These are phyloP conservation scores for Clavelina lepadiformis DNA, from an alignment of 23 tunicate genomes.

Conservation along the genomic window DNA sequence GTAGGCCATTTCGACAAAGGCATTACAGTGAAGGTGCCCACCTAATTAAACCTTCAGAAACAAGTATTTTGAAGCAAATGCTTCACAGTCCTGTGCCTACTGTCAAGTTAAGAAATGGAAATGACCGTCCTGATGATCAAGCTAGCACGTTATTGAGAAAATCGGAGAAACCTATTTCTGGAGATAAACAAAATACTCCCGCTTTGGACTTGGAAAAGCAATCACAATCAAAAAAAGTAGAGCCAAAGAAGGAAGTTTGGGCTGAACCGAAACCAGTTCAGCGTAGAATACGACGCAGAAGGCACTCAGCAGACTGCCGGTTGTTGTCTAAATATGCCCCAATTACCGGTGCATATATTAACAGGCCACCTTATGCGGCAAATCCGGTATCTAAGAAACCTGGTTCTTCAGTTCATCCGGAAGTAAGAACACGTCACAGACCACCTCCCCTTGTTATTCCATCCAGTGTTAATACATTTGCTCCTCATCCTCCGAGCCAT, in stretches of 20 bases:
- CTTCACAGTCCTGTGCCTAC: slow-evolving; percentile 54
- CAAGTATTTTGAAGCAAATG: slow-evolving; percentile 46
- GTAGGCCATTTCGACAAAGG: slow-evolving; percentile 66
- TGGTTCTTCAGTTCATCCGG: slow-evolving; percentile 5
- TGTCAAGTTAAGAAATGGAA: slow-evolving; percentile 14
- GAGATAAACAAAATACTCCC: background rate
- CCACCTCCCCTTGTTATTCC: slow-evolving; percentile 90
- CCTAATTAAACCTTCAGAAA: slow-evolving; percentile 32
- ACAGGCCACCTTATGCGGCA: slow-evolving; percentile 1
- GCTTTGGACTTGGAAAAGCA: too few species aligned
- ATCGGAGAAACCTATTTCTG: background rate
- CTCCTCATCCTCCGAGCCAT: slow-evolving; percentile 11
- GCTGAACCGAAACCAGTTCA: slow-evolving; percentile 82
- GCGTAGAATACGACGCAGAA: slow-evolving; percentile 43
- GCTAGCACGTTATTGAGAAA: too few species aligned
- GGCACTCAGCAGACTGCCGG: slow-evolving; percentile 71
- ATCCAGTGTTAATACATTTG: slow-evolving; percentile 66
- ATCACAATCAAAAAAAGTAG: slow-evolving; percentile 8
- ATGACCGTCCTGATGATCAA: background rate
- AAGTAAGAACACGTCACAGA: slow-evolving; percentile 35
- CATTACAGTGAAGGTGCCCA: slow-evolving; percentile 93
- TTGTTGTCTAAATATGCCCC: slow-evolving; percentile 30
- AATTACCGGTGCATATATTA: background rate
- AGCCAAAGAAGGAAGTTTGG: slow-evolving; percentile 60
- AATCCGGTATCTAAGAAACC: slow-evolving; percentile 4